Conservation (phyloP, 1,140 invertebrate species). For the Nylanderia fulva region DNA sequence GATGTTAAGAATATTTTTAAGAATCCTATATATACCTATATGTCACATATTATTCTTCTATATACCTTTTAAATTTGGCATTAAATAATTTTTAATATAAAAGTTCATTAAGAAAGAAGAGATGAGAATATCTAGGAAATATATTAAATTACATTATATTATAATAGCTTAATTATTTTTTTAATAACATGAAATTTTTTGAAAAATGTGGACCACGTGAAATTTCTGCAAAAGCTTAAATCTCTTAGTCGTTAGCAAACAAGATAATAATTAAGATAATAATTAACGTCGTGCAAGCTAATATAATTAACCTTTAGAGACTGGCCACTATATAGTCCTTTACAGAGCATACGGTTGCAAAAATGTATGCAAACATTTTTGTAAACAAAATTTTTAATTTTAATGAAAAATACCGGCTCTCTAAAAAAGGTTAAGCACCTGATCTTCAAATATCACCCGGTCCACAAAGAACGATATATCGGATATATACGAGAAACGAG, state of each 20-base stretch:
- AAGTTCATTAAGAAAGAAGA: neutral
- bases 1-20: neutral
- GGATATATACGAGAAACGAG: constrained; percentile 11
- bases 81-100: neutral
- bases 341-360: too few relatives aligned
- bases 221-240: neutral
- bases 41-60: neutral
- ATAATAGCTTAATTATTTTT: neutral
- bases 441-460: neutral
- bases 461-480: constrained; percentile 2
- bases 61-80: neutral
- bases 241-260: neutral
- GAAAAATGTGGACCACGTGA: neutral
- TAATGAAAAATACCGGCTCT: too few relatives aligned
- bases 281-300: neutral
- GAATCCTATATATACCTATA: neutral
- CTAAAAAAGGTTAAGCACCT: too few relatives aligned
- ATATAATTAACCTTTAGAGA: too few relatives aligned
- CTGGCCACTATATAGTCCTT: too few relatives aligned
- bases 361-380: too few relatives aligned
- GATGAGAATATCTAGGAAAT: neutral
- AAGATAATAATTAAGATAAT: neutral
- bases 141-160: neutral
- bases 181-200: neutral
- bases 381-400: too few relatives aligned